Base-by-base conservation (phyloP, 1,140 invertebrate genomes). In the Anoplophora glabripennis region DNA sequence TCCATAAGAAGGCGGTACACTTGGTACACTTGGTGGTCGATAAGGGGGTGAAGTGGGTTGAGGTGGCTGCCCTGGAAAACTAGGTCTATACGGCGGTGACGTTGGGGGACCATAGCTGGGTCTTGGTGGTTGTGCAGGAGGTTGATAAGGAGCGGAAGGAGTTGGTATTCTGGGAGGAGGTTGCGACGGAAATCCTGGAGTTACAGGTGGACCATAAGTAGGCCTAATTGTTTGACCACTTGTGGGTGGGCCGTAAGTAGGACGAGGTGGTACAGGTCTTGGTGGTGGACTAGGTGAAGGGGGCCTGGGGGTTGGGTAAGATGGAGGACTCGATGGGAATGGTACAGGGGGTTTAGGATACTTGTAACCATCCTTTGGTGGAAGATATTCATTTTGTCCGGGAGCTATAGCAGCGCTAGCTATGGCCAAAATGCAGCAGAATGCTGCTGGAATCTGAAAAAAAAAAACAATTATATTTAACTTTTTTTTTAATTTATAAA, bases 311-410 rank as follows among this genome's bases (percentile, higher is more conserved):
- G 65, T 58, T 46, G 15, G 51, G 15, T 49, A 17, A 17, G 64
- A 54, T 21, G 62, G 56, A 40, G 71, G 77, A 62, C 57, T 70
- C 12, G 70, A 66, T 15, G 79, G 74, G 68, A 86, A 86, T 2
- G 83, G 80, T 63, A 83, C 77, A 5, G 67, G 51, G 0, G 86
- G 86, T 36, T 77, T 78, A 4, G 80, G 76, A 69, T 87, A 87
- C 34, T 77, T 69, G 51, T 79, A 79, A 37, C 79, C 79, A 17
- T 60, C 45, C 47, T 81, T 77, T 36, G 84, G 83, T n/a, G 84
- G 84, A 14, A 86, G 75, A 67, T 86, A 86, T 12, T 82, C 83
- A 61, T 85, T 84, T 46, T 81, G 79, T 45, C 82, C 79, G 4
- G 79, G 79, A 10, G 70, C 71, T 57, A 81, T 71, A 61, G 76